Conservation (phyloP, 1,140 invertebrate genomes). For the Leguminivora glycinivorella region DNA sequence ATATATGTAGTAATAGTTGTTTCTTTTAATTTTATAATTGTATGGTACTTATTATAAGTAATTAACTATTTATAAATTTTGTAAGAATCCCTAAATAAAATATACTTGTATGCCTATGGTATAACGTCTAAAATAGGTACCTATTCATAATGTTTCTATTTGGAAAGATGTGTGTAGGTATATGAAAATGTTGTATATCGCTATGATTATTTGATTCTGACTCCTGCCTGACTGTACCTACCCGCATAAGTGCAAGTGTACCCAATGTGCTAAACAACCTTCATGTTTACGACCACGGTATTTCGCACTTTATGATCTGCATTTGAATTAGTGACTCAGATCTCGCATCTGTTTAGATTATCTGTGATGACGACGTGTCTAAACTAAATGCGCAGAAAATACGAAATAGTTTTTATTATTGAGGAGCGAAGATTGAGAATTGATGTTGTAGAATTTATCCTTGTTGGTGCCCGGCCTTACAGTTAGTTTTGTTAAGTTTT, state of each 20-base stretch:
- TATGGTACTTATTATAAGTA: too few species aligned
- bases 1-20: too few species aligned
- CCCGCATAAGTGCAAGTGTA: slow-evolving; percentile 1
- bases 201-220: too few species aligned
- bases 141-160: too few species aligned
- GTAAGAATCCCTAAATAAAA: too few species aligned
- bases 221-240: neutral
- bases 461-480: slow-evolving; percentile 37
- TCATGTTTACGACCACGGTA: slow-evolving; percentile 13
- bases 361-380: slow-evolving; percentile 42
- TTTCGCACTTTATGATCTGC: slow-evolving; percentile 49
- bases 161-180: too few species aligned
- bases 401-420: slow-evolving; percentile 16
- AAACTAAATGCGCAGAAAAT: slow-evolving; percentile 36
- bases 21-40: too few species aligned
- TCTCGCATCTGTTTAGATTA: slow-evolving; percentile 43
- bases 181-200: too few species aligned
- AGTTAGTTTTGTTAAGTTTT: slow-evolving; percentile 47
- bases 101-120: too few species aligned
- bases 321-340: slow-evolving; percentile 58
- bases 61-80: too few species aligned
- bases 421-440: neutral
- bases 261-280: slow-evolving; percentile 20
- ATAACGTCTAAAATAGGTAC: too few species aligned
- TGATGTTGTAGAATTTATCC: slow-evolving; percentile 30